These are phyloP conservation scores for Caenorhabditis parvicauda DNA, from an alignment of 2,888 invertebrate species.

Conservation along the genomic window DNA sequence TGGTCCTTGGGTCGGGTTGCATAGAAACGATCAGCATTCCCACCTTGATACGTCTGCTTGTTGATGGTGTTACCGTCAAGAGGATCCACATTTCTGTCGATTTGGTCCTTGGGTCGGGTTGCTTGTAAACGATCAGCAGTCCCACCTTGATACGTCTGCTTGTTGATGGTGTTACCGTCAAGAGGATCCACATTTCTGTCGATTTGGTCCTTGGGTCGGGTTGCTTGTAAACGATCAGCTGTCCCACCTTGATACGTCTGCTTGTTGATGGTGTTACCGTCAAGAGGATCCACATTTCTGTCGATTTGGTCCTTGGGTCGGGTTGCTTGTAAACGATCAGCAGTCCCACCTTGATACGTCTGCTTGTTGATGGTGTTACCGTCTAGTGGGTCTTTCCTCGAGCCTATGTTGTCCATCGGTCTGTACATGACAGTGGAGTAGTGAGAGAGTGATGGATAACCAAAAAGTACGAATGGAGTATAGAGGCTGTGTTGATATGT, in stretches of 20 bases:
- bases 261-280: slow-evolving; percentile 15
- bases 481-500: no score
- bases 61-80: slow-evolving; percentile 18
- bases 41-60: slow-evolving; percentile 17
- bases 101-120: slow-evolving; percentile 14
- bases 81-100: slow-evolving; percentile 12
- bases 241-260: slow-evolving; percentile 19
- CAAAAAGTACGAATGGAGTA: no score
- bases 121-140: slow-evolving; percentile 14
- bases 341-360: slow-evolving; percentile 17
- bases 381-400: neutral
- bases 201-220: slow-evolving; percentile 15
- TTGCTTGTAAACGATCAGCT: slow-evolving; percentile 13
- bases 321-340: slow-evolving; percentile 9
- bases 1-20: slow-evolving; percentile 15
- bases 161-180: slow-evolving; percentile 16
- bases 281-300: slow-evolving; percentile 10
- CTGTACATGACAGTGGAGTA: no score
- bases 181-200: slow-evolving; percentile 13
- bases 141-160: slow-evolving; percentile 20
- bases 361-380: neutral
- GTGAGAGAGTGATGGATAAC: no score
- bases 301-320: slow-evolving; percentile 19
- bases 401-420: neutral
- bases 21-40: slow-evolving; percentile 12